A percentile compares a stretch with the other conserved stretches of the same genome.
phyloP scores from a whole-genome alignment of 2,113 vertebrate species.

The Tamias sibiricus region DNA sequence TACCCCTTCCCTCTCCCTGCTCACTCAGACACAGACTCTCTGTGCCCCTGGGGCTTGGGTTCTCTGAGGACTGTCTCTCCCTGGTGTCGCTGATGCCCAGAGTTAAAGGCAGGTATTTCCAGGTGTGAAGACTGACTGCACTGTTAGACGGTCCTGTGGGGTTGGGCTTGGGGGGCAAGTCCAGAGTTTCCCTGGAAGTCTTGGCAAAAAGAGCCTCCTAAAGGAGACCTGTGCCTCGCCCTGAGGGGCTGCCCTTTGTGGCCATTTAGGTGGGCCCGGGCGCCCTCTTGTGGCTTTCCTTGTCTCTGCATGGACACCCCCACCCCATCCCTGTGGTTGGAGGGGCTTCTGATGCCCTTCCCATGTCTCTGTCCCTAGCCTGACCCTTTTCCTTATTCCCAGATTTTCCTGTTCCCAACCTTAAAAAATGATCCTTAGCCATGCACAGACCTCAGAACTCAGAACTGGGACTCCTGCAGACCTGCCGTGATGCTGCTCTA shows the following conservation, averaged over 20 bases:
- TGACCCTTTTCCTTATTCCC: not conserved
- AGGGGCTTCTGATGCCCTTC: not conserved
- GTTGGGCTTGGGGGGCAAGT: not conserved
- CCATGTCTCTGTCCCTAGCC: not conserved
- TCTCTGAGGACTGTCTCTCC: not conserved
- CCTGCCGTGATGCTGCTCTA: not conserved
- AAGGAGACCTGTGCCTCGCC: fast-evolving
- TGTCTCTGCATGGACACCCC: not conserved
- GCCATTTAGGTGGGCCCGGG: not conserved
- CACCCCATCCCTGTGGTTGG: not conserved
- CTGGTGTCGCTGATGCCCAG: not conserved
- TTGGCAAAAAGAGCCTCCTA: not conserved
- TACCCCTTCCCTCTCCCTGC: not conserved
- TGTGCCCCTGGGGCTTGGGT: not conserved
- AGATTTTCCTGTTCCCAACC: not conserved
- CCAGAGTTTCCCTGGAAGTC: not conserved
- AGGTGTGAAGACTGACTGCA: not conserved
- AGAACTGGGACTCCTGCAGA: not conserved
- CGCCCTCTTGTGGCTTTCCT: constrained; percentile 72
- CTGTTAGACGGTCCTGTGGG: not conserved
- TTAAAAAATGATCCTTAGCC: not conserved
- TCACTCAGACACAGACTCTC: not conserved
- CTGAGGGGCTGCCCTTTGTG: fast-evolving
- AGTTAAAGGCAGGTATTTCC: not conserved
- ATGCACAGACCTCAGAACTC: not conserved